These are phyloP conservation scores for Neogobius melanostomus DNA, from an alignment of 2,113 vertebrate genomes.

Conservation along the genomic window DNA sequence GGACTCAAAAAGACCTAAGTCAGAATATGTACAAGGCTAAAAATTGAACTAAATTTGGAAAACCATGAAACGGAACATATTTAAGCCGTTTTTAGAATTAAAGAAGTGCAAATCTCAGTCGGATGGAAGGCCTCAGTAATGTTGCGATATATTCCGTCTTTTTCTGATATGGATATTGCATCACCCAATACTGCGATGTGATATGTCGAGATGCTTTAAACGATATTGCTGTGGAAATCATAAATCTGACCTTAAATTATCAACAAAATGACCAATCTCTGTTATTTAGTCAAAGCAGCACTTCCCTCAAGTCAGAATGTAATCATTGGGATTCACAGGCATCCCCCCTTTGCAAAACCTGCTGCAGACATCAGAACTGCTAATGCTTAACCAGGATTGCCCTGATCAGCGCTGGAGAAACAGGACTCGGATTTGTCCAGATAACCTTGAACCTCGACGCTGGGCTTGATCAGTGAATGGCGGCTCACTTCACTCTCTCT, in stretches of 20 bases:
- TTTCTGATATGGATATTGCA: too few relatives aligned
- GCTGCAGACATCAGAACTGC: conserved; percentile 74
- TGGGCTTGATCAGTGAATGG: conserved; percentile 56
- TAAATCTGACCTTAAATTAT: too few relatives aligned
- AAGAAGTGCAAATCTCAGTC: too few relatives aligned
- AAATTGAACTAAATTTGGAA: too few relatives aligned
- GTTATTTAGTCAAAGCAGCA: conserved; percentile 71
- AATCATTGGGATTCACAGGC: conserved; percentile 76
- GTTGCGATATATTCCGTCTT: too few relatives aligned
- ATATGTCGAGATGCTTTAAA: too few relatives aligned
- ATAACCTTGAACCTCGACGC: conserved; percentile 73
- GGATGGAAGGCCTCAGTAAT: too few relatives aligned
- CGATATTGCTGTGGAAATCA: neutral
- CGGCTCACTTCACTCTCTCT: conserved; percentile 62
- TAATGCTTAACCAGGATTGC: conserved; percentile 62
- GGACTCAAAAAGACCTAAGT: too few relatives aligned
- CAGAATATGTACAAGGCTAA: too few relatives aligned
- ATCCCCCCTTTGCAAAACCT: conserved; percentile 64
- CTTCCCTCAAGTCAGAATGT: conserved; percentile 65
- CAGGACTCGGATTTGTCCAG: conserved; percentile 70
- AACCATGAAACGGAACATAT: too few relatives aligned
- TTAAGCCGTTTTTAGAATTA: too few relatives aligned
- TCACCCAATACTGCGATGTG: too few relatives aligned
- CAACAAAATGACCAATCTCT: neutral
- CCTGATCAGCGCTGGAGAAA: conserved; percentile 65